Percentiles rank a stretch among this genome's conserved stretches.
Evolutionary conservation across 2,113 vertebrate species (phyloP).

Genomic region (Engystomops pustulosus): DNA sequence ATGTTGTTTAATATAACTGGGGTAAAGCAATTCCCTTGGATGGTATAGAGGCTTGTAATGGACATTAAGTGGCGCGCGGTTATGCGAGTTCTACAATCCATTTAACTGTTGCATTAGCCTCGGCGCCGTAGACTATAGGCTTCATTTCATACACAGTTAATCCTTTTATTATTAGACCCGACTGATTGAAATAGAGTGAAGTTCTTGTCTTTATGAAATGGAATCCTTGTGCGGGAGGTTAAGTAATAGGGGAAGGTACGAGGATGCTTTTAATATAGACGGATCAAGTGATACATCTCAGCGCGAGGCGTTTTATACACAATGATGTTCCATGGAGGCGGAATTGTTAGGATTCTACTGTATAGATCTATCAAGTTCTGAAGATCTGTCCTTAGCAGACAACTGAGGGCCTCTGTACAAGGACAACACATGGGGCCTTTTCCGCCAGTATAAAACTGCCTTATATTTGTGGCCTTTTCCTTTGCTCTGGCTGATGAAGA

Average conservation of each 20-base stretch:
- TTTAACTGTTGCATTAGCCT: slow-evolving; percentile 45
- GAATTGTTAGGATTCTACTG: not conserved
- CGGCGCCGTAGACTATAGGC: slow-evolving; percentile 6
- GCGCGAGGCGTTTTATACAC: not conserved
- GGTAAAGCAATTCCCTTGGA: slow-evolving; percentile 22
- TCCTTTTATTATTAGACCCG: slow-evolving; percentile 36
- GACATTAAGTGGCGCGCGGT: slow-evolving; percentile 32
- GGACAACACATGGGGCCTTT: too few relatives aligned
- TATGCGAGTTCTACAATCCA: slow-evolving; percentile 26
- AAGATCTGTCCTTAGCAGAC: too few relatives aligned
- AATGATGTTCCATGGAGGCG: not conserved
- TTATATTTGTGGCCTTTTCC: too few relatives aligned
- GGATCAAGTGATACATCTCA: slow-evolving; percentile 22
- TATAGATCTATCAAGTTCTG: not conserved
- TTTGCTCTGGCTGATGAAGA: too few relatives aligned
- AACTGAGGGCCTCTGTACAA: too few relatives aligned
- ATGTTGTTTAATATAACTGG: slow-evolving; percentile 16
- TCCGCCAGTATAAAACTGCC: too few relatives aligned
- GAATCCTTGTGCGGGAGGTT: slow-evolving; percentile 19
- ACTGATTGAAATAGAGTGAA: slow-evolving; percentile 26
- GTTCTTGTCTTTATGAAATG: slow-evolving; percentile 38
- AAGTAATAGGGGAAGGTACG: not conserved
- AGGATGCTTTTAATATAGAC: slow-evolving; percentile 36
- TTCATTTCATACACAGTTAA: slow-evolving; percentile 44
- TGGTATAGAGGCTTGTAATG: not conserved